phyloP scores from a whole-genome alignment of 2,888 invertebrate species.

The Temnothorax ravouxi region DNA sequence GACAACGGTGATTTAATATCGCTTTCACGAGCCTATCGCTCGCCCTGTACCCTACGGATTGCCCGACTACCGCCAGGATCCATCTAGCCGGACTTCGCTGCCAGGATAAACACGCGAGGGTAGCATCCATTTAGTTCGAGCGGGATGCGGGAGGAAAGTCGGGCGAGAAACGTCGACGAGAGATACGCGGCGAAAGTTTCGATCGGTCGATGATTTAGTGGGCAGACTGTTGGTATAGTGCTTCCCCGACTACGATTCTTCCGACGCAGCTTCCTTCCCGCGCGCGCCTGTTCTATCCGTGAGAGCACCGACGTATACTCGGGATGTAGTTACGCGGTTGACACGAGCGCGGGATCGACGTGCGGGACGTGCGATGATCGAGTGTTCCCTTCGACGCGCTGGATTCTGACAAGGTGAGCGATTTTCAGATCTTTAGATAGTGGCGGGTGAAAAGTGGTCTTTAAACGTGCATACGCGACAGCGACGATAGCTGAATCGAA shows the following conservation, averaged over 20 bases:
- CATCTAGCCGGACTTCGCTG: slow-evolving; percentile 7
- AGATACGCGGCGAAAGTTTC: slow-evolving; percentile 41
- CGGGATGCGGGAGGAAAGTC: slow-evolving; percentile 10
- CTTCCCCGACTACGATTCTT: slow-evolving; percentile 16
- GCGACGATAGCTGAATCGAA: not conserved
- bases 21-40: slow-evolving; percentile 44
- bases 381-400: slow-evolving; percentile 28
- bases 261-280: slow-evolving; percentile 13
- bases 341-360: slow-evolving; percentile 31
- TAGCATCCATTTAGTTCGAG: not conserved
- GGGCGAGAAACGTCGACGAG: slow-evolving; percentile 24
- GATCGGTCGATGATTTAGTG: slow-evolving; percentile 66
- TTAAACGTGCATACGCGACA: not conserved
- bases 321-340: slow-evolving; percentile 31
- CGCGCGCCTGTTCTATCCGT: slow-evolving; percentile 21
- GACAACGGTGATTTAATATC: slow-evolving; percentile 68
- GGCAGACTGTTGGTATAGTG: slow-evolving; percentile 29
- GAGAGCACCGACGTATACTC: not conserved
- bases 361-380: slow-evolving; percentile 28
- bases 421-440: slow-evolving; percentile 26
- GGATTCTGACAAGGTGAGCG: slow-evolving; percentile 46
- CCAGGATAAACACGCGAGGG: not conserved
- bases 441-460: not conserved
- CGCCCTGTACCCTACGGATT: not conserved
- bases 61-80: slow-evolving; percentile 28